Evolutionary conservation across 2,888 invertebrate genomes (phyloP).

Genomic region (Smittia aterrima): DNA sequence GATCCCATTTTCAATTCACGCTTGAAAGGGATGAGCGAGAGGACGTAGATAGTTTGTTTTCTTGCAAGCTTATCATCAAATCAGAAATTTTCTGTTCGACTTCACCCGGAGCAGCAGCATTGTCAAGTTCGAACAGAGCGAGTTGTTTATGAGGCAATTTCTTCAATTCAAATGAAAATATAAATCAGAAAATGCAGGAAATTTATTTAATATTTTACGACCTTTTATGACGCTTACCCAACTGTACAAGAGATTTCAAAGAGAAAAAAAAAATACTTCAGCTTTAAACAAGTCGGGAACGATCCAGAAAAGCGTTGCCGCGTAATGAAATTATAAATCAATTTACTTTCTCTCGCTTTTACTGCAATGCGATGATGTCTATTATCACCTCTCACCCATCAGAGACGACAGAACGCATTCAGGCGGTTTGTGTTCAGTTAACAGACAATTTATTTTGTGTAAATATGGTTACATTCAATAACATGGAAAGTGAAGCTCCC

Average conservation of each 20-base stretch:
- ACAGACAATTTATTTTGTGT: constrained; percentile 42
- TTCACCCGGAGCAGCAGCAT: too few species aligned
- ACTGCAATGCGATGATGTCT: neutral
- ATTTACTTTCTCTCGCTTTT: constrained; percentile 36
- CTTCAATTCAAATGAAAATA: too few species aligned
- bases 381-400: constrained; percentile 20
- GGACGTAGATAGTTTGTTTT: neutral
- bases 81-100: neutral
- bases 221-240: neutral
- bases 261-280: too few species aligned
- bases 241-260: too few species aligned
- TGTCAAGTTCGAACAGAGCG: too few species aligned
- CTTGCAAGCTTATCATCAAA: neutral
- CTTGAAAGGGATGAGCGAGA: neutral
- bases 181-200: neutral
- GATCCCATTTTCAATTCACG: neutral
- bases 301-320: neutral
- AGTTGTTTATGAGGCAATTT: too few species aligned
- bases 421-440: constrained; percentile 22
- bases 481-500: neutral
- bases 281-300: too few species aligned
- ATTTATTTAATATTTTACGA: neutral
- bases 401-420: constrained; percentile 17
- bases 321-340: constrained; percentile 40
- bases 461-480: constrained; percentile 38